A percentile compares a stretch with the other conserved stretches of the same genome.
Conservation (phyloP, 1,140 invertebrate genomes). For the Conus ventricosus region DNA sequence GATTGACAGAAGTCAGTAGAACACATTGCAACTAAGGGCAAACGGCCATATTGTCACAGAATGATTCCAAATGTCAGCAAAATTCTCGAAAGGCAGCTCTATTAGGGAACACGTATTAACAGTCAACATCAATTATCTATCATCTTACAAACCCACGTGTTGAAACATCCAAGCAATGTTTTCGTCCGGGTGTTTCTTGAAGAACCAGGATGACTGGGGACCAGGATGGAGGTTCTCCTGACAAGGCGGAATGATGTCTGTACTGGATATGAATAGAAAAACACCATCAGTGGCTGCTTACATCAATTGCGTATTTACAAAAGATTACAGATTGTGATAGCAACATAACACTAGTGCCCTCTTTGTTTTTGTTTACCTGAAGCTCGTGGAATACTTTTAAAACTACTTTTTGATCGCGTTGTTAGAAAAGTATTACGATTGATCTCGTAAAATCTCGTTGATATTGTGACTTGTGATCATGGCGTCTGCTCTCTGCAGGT, state of each 20-base stretch:
- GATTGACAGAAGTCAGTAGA: not conserved
- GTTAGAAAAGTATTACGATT: not conserved
- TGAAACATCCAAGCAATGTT: constrained; percentile 53
- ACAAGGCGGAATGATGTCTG: constrained; percentile 11
- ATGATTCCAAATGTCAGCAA: not conserved
- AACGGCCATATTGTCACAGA: constrained; percentile 35
- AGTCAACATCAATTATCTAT: not conserved
- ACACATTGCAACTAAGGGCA: not conserved
- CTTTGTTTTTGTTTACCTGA: no score
- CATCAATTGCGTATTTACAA: no score
- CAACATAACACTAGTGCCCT: no score
- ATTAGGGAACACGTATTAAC: not conserved
- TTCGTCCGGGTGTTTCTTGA: constrained; percentile 65
- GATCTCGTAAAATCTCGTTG: constrained; percentile 4
- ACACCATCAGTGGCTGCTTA: not conserved
- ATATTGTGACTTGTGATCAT: not conserved
- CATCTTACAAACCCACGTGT: constrained; percentile 48
- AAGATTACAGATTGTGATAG: no score
- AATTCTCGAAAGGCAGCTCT: not conserved
- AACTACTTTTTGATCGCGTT: constrained; percentile 13
- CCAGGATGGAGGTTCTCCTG: constrained; percentile 49
- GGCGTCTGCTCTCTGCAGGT: constrained; percentile 33
- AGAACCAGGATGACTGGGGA: constrained; percentile 64
- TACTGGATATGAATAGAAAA: not conserved
- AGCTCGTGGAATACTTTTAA: no score